phyloP scores from a whole-genome alignment of 2,797 vertebrate genomes.

The Oreochromis grahami region DNA sequence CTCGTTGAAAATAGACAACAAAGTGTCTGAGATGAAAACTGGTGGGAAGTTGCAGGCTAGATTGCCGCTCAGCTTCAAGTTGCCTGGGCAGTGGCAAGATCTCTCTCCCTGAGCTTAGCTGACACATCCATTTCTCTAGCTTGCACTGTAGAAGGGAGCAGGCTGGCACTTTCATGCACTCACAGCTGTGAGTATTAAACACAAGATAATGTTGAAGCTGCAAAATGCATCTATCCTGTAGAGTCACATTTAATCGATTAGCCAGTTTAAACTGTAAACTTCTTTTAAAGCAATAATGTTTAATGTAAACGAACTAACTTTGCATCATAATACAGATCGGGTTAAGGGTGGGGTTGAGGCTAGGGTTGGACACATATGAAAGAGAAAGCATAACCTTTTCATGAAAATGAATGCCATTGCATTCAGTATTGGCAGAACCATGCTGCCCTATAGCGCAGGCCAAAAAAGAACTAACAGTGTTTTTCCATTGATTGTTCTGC shows the following conservation, averaged over 20 bases:
- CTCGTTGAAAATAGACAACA: slow-evolving; percentile 70
- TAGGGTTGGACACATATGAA: background rate
- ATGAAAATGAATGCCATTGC: background rate
- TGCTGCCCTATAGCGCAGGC: background rate
- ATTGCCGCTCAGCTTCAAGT: slow-evolving; percentile 27
- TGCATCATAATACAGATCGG: background rate
- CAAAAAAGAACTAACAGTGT: background rate
- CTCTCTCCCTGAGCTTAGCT: slow-evolving; percentile 13
- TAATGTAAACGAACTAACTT: background rate
- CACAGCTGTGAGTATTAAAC: background rate
- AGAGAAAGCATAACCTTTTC: background rate
- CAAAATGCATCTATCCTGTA: background rate
- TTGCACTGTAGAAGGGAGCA: background rate
- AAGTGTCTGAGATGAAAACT: slow-evolving; percentile 67
- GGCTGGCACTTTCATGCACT: background rate
- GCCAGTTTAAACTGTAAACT: background rate
- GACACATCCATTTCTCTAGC: slow-evolving; percentile 34
- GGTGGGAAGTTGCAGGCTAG: slow-evolving; percentile 41
- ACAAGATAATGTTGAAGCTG: background rate
- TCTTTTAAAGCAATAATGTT: background rate
- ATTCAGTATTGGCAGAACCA: background rate
- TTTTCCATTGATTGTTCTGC: background rate
- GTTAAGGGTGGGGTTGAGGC: background rate
- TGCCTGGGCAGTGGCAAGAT: slow-evolving; percentile 6
- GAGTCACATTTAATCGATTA: background rate